These are phyloP conservation scores for Strigamia crassipes DNA, from an alignment of 2,888 invertebrate genomes.

Conservation along the genomic window DNA sequence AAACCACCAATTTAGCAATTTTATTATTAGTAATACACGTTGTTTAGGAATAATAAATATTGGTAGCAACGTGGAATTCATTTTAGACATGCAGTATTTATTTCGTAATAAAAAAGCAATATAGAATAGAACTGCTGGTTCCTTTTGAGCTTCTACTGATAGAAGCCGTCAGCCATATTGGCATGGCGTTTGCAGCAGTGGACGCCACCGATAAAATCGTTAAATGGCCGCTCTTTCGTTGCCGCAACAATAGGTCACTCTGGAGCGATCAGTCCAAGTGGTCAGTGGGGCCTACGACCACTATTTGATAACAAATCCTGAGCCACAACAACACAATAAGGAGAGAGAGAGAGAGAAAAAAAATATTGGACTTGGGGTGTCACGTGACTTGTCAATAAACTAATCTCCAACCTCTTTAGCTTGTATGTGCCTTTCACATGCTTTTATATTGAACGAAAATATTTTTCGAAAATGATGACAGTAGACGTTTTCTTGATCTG, in stretches of 20 bases:
- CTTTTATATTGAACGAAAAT: neutral
- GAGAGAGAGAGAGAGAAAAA: neutral
- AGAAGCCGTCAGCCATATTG: slow-evolving; percentile 1
- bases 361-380: slow-evolving; percentile 7
- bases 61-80: neutral
- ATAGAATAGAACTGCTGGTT: neutral
- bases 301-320: slow-evolving; percentile 32
- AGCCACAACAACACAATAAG: slow-evolving; percentile 31
- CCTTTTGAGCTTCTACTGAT: neutral
- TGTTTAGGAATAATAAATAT: neutral
- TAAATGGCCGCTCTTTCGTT: slow-evolving; percentile 15
- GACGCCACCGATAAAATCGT: slow-evolving; percentile 23
- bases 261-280: slow-evolving; percentile 33
- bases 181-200: slow-evolving; percentile 19
- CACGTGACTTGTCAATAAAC: slow-evolving; percentile 28
- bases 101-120: neutral
- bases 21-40: no score
- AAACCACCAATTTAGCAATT: neutral
- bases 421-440: neutral
- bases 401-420: neutral
- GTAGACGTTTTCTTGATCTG: neutral
- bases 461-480: neutral
- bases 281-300: slow-evolving; percentile 29
- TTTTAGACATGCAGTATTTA: neutral
- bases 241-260: slow-evolving; percentile 30